Conservation (phyloP, 2,113 vertebrate genomes). For the Pan troglodytes region NHGRI_mPanTro3-v2.1_pri NC_072403.2:43849501-43850000, state of each 20-base stretch:
- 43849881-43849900: not conserved
- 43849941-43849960: slow-evolving; percentile 25
- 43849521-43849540: slow-evolving; percentile 45
- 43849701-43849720: slow-evolving; percentile 30
- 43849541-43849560: not conserved
- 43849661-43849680: slow-evolving; percentile 25
- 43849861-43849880: not conserved
- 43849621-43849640: not conserved
- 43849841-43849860: not conserved
- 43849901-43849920: slow-evolving; percentile 30
- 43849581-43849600: not conserved
- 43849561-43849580: slow-evolving; percentile 6
- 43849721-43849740: not conserved
- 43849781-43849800: not conserved
- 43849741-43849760: not conserved
- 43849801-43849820: slow-evolving; percentile 9
- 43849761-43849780: not conserved
- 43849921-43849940: not conserved
- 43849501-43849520: slow-evolving; percentile 29
- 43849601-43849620: not conserved
- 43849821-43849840: not conserved
- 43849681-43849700: slow-evolving; percentile 30
- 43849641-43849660: slow-evolving; percentile 17
- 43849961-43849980: not conserved
- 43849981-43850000: not conserved